Percentiles rank a stretch among this genome's conserved stretches.
phyloP scores from a whole-genome alignment of 2,113 vertebrate genomes.

The Crotalus tigris region DNA sequence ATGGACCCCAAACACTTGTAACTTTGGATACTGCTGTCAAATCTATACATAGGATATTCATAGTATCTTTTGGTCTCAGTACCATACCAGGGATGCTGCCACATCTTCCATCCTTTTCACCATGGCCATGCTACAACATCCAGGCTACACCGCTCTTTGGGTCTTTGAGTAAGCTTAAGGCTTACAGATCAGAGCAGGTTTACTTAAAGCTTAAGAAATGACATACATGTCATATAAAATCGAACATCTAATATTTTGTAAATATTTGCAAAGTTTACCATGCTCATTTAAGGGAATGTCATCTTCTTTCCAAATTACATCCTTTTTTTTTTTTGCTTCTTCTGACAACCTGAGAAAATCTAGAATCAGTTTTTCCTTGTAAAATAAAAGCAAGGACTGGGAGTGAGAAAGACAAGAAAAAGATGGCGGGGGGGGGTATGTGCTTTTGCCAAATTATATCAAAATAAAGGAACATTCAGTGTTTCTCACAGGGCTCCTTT shows the following conservation, averaged over 20 bases:
- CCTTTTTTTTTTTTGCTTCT: too few species aligned
- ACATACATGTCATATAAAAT: not conserved
- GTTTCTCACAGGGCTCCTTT: not conserved
- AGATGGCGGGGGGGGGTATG: not conserved
- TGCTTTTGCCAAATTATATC: not conserved
- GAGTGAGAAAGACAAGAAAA: not conserved
- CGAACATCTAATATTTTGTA: too few species aligned
- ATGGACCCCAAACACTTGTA: not conserved
- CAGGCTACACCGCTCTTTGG: not conserved
- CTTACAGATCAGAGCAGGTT: not conserved
- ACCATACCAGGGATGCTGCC: not conserved
- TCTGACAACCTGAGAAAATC: too few species aligned
- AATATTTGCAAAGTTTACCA: too few species aligned
- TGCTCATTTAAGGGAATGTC: too few species aligned
- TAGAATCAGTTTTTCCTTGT: not conserved
- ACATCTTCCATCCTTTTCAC: not conserved
- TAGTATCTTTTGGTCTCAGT: not conserved
- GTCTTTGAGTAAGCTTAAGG: not conserved
- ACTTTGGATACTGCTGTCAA: not conserved
- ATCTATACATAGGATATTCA: not conserved
- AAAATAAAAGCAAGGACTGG: not conserved
- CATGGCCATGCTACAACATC: not conserved
- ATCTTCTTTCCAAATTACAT: too few species aligned
- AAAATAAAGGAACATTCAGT: not conserved
- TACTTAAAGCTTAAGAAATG: not conserved